Percentiles rank a stretch among this genome's conserved stretches.
Evolutionary conservation across 37 sponge, comb jelly and placozoan genomes (phyloP).

Genomic region (Cliona cf. orientalis): DNA sequence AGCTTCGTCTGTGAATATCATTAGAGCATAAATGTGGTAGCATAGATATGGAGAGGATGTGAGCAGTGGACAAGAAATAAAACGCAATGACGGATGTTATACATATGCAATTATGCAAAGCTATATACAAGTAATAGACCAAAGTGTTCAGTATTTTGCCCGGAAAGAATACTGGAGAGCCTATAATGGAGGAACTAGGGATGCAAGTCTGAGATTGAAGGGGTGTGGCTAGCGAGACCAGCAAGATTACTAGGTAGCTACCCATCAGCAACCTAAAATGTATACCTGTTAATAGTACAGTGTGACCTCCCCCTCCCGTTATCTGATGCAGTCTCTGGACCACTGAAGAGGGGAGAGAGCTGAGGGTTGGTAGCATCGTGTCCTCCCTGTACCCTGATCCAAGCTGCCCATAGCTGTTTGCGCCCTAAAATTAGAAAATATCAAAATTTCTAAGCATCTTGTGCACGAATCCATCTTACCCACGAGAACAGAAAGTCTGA

Average conservation of each 20-base stretch:
- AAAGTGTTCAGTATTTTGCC: too few relatives aligned
- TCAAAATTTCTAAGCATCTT: not conserved
- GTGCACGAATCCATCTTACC: conserved; percentile 9
- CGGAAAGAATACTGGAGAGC: too few relatives aligned
- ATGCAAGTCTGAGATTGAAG: too few relatives aligned
- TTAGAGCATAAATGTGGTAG: too few relatives aligned
- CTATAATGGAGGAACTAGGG: too few relatives aligned
- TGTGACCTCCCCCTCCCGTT: conserved; percentile 78
- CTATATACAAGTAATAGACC: too few relatives aligned
- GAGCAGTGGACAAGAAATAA: too few relatives aligned
- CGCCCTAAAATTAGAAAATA: conserved; percentile 44
- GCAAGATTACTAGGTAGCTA: not conserved
- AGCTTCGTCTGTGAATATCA: too few relatives aligned
- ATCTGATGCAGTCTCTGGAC: conserved; percentile 10
- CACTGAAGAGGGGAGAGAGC: not conserved
- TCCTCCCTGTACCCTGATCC: conserved; percentile 61
- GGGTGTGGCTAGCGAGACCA: too few relatives aligned
- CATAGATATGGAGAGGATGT: too few relatives aligned
- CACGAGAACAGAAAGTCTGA: conserved; percentile 27
- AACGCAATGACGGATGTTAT: too few relatives aligned
- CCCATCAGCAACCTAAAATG: not conserved
- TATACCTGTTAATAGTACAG: conserved; percentile 54
- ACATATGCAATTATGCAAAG: too few relatives aligned
- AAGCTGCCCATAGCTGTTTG: conserved; percentile 84
- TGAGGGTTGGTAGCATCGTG: conserved; percentile 12